phyloP scores from a whole-genome alignment of 2,888 invertebrate genomes.

The Fragum sueziense region DNA sequence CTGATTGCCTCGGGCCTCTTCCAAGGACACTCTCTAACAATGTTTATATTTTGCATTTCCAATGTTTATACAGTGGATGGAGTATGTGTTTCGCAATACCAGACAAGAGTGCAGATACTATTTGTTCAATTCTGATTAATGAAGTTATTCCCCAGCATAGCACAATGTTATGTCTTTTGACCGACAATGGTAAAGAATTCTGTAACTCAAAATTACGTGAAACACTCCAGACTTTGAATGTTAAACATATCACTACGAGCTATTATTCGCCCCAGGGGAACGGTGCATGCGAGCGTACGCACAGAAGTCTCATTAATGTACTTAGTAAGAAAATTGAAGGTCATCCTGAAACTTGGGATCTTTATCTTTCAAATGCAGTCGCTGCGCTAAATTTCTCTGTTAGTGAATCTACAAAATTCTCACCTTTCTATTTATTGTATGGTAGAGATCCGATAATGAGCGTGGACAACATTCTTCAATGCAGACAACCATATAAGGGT shows the following conservation, averaged over 20 bases:
- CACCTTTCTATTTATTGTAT: conserved; percentile 44
- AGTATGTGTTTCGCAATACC: conserved; percentile 19
- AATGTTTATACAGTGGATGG: conserved; percentile 20
- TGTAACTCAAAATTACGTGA: conserved; percentile 16
- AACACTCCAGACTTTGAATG: conserved; percentile 29
- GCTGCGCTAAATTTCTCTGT: conserved; percentile 40
- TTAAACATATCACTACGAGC: conserved; percentile 32
- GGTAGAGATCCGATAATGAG: conserved; percentile 33
- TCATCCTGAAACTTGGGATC: conserved; percentile 36
- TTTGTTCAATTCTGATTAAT: conserved; percentile 1
- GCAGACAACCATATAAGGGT: conserved; percentile 31
- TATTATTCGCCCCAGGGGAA: conserved; percentile 25
- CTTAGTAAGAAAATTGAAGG: conserved; percentile 33
- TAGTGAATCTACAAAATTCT: conserved; percentile 33
- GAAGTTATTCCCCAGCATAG: conserved; percentile 29
- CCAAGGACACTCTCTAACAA: conserved; percentile 39
- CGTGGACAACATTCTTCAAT: conserved; percentile 35
- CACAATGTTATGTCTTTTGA: conserved; percentile 31
- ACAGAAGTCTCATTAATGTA: conserved; percentile 20
- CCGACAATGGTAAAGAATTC: conserved; percentile 42
- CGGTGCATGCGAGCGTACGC: conserved; percentile 13
- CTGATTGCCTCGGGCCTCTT: conserved; percentile 38
- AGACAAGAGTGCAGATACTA: conserved; percentile 18
- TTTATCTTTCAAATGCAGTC: conserved; percentile 41
- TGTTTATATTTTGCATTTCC: conserved; percentile 29